phyloP scores from a whole-genome alignment of 2,797 vertebrate genomes.

The Myotis myotis region DNA sequence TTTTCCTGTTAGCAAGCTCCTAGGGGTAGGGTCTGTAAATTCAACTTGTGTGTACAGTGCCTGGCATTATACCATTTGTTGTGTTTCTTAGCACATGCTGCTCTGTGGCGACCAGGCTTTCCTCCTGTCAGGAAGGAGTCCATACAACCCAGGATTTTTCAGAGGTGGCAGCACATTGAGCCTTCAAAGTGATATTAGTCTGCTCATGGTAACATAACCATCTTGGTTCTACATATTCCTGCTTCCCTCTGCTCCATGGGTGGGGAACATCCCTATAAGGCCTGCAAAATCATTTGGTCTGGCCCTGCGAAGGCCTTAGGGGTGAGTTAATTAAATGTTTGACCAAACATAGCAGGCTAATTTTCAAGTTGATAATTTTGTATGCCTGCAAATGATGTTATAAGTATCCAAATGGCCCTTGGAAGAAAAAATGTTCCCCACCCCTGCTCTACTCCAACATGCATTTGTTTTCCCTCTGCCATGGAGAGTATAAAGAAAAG shows the following conservation, averaged over 20 bases:
- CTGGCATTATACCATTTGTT: neutral
- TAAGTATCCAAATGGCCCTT: too few relatives aligned
- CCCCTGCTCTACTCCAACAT: neutral
- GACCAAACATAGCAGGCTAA: too few relatives aligned
- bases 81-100: neutral
- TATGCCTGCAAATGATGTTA: too few relatives aligned
- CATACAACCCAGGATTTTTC: neutral
- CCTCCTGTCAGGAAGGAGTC: neutral
- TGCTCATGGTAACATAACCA: neutral
- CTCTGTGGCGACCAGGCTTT: neutral
- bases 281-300: too few relatives aligned
- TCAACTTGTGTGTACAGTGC: neutral
- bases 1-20: constrained; percentile 39
- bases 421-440: too few relatives aligned
- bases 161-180: neutral
- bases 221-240: neutral
- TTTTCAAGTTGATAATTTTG: too few relatives aligned
- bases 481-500: neutral
- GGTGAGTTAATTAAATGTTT: too few relatives aligned
- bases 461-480: neutral
- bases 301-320: too few relatives aligned
- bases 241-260: neutral
- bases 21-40: neutral
- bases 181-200: neutral
- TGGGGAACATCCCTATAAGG: too few relatives aligned